Base-by-base conservation (phyloP, 2,888 invertebrate species). In the Resseliella maxima region DNA sequence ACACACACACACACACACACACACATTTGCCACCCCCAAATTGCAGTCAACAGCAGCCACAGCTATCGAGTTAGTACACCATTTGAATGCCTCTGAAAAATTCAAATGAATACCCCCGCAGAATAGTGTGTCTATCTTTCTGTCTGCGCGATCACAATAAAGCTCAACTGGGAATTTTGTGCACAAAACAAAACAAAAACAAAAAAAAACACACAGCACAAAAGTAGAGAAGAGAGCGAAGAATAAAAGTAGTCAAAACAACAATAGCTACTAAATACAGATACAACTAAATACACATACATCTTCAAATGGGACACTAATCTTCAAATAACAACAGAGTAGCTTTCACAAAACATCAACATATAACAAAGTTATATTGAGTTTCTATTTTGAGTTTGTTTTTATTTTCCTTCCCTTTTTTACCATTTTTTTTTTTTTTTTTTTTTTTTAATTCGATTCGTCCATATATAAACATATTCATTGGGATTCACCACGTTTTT, bases 261-360 rank as follows among this genome's bases (percentile, higher is more conserved):
- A 41, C 41, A 41, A 41, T 41, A 50, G 8, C 18, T 50, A 50
- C 18, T 2, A 15, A 15, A 18, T 18, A 50, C 46, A 50, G 46
- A 15, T 1, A 50, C 59, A 6, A 2, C n/a, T 24, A 24, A 2
- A 24, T 3, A 24, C 24, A 59, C 5, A 24, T 18, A 59, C 59
- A 59, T 24, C n/a, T 18, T 15, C 18, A 18, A 72, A 31, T 35
- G 72, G 72, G 15, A 72, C 72, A 72, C 72, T 72, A 72, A 72
- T 72, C 72, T 72, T 72, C 35, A 31, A 31, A 72, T 31, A 72
- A 72, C 72, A 72, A 72, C 31, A 72, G 72, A 72, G 31, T 72
- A 72, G 72, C 72, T 27, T 72, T 72, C 18, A 31, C 72, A 72
- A 35, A 72, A 72, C 35, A 72, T 72, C 72, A 72, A 72, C 35